Conservation (phyloP, 2,113 vertebrate species). For the Hucho hucho region DNA sequence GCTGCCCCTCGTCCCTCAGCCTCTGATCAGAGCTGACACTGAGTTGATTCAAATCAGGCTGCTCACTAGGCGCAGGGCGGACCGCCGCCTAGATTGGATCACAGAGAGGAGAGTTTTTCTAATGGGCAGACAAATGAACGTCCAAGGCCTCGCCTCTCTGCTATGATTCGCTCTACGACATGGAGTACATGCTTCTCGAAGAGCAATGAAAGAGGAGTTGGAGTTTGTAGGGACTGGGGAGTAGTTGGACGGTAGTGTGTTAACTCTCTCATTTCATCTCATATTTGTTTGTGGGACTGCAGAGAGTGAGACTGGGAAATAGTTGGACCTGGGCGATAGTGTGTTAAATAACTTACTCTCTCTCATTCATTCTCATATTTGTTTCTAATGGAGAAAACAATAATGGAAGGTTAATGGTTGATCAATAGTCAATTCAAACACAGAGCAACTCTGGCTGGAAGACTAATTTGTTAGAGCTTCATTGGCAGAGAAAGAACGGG, state of each 20-base stretch:
- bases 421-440: conserved; percentile 65
- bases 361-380: conserved; percentile 71
- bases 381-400: conserved; percentile 65
- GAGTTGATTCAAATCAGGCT: conserved; percentile 64
- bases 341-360: conserved; percentile 30
- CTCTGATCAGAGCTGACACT: conserved; percentile 57
- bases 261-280: no score
- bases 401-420: conserved; percentile 69
- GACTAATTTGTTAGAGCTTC: conserved; percentile 69
- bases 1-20: conserved; percentile 5
- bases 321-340: conserved; percentile 31
- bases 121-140: conserved; percentile 64
- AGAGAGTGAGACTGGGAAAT: conserved; percentile 5
- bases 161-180: conserved; percentile 55
- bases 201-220: conserved; percentile 25
- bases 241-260: no score
- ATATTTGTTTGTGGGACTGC: no score
- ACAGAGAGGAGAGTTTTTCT: conserved; percentile 51
- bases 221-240: no score
- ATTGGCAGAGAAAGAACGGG: conserved; percentile 50
- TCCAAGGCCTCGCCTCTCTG: conserved; percentile 41
- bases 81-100: conserved; percentile 57
- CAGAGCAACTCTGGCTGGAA: conserved; percentile 20
- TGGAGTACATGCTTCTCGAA: conserved; percentile 22
- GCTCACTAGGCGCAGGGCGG: conserved; percentile 49